These are phyloP conservation scores for Hyperoodon ampullatus DNA, from an alignment of 2,113 vertebrate species.

Conservation along the genomic window DNA sequence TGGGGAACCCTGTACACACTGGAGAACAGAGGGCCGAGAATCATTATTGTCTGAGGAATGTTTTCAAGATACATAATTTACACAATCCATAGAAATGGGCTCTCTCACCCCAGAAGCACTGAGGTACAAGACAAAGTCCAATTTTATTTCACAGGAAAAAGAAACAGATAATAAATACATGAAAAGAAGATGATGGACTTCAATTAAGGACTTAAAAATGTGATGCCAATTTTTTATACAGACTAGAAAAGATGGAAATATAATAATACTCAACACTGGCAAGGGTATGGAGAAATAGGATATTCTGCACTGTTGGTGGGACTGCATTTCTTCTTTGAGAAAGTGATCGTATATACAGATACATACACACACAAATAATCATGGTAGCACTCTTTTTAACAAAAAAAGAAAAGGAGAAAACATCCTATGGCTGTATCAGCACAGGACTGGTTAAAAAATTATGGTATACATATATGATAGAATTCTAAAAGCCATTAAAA, in stretches of 20 bases:
- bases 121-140: neutral
- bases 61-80: neutral
- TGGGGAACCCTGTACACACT: neutral
- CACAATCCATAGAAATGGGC: neutral
- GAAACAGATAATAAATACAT: neutral
- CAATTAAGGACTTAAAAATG: neutral
- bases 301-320: neutral
- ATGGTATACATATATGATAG: neutral
- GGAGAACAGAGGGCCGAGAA: neutral
- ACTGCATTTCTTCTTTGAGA: neutral
- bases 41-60: neutral
- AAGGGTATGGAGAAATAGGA: neutral
- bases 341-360: neutral
- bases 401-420: neutral
- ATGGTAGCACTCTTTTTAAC: neutral
- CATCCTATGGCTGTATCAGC: neutral
- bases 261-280: neutral
- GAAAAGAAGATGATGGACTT: neutral
- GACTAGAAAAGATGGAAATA: slow-evolving; percentile 14
- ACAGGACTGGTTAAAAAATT: neutral
- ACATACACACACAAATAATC: neutral
- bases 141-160: slow-evolving; percentile 2
- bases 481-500: neutral
- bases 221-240: neutral
- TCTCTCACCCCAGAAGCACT: neutral